Evolutionary conservation across 2,888 invertebrate genomes (phyloP), one percentile per base, ranked within the genome.

Genomic region (Ashinkailepas kermadecensis): DNA sequence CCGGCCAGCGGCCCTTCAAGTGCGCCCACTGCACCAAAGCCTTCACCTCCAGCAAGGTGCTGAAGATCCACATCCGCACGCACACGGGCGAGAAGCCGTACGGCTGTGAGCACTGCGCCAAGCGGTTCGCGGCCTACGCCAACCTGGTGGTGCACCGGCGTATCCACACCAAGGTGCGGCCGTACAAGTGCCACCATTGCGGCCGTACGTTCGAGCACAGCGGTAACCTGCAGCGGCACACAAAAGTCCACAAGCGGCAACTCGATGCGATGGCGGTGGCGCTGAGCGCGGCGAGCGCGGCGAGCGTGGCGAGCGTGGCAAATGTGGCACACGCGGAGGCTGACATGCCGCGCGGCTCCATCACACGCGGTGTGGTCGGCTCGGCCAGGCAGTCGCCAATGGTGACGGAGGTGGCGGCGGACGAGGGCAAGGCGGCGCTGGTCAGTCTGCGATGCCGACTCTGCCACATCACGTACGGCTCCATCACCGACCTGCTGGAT

Each of bases 71-170:
- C 81, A 81, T 83, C 4, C 79, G 84, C 62, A 84, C 84, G n/a
- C 84, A 84, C 80, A 83, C 84, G 1, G 84, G 84, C 56, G 84
- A 84, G 81, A 84, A 84, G 80, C 84, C 84, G 21, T 83, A 83
- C 78, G 81, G 81, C 70, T 84, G 84, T 23, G 83, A 83, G 56
- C 82, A 83, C 67, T 84, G 84, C 65, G 82, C 81, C n/a, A 84
- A 84, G 67, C 81, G 84, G 54, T 84, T 84, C 74, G 84, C 84
- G 10, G 83, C 84, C 25, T 84, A 84, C 81, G 83, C 83, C 13
- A 84, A 84, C 78, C 64, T 84, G 21, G 84, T 84, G 13, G 84
- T 84, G 10, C 84, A 84, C 57, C 80, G 83, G 54, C 81, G 84
- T 23, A 83, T 83, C 58, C 84, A 84, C 81, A 84, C 84, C 2